phyloP scores from a whole-genome alignment of 2,888 invertebrate species.

The Gari tellinella region DNA sequence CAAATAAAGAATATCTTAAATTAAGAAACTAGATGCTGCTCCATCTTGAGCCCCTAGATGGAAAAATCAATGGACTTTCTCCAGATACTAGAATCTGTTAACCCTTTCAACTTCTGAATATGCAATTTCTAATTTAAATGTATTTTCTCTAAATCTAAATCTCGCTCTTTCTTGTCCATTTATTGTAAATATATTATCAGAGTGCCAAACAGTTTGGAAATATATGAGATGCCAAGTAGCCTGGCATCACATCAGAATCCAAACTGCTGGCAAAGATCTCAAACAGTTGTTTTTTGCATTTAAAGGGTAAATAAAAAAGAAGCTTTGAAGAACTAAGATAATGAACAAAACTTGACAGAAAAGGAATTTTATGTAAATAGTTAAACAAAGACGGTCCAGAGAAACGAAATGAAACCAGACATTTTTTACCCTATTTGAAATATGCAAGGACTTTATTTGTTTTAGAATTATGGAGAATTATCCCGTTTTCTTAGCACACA shows the following conservation, averaged over 20 bases:
- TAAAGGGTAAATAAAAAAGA: constrained; percentile 10
- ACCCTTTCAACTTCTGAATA: too few relatives aligned
- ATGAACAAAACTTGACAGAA: constrained; percentile 18
- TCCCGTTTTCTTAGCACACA: constrained; percentile 46
- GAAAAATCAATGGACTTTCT: constrained; percentile 27
- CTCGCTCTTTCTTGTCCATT: too few relatives aligned
- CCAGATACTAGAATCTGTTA: constrained; percentile 26
- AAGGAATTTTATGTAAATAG: constrained; percentile 31
- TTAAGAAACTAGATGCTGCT: neutral
- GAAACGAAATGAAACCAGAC: constrained; percentile 40
- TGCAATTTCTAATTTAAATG: too few relatives aligned
- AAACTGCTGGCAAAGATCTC: too few relatives aligned
- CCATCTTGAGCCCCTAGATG: too few relatives aligned
- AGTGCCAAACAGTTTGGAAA: too few relatives aligned
- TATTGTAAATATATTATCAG: too few relatives aligned
- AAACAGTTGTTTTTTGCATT: too few relatives aligned
- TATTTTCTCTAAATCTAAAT: too few relatives aligned
- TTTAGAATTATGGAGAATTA: constrained; percentile 32
- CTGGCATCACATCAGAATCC: too few relatives aligned
- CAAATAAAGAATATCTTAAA: constrained; percentile 27
- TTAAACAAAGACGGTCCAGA: constrained; percentile 24
- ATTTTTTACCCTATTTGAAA: constrained; percentile 31
- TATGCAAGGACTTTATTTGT: constrained; percentile 41
- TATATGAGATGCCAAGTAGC: too few relatives aligned
- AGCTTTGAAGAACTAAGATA: constrained; percentile 14